A percentile compares a stretch with the other conserved stretches of the same genome.
phyloP scores from a whole-genome alignment of 2,797 vertebrate genomes.

The Typhlichthys eigenmanni region DNA sequence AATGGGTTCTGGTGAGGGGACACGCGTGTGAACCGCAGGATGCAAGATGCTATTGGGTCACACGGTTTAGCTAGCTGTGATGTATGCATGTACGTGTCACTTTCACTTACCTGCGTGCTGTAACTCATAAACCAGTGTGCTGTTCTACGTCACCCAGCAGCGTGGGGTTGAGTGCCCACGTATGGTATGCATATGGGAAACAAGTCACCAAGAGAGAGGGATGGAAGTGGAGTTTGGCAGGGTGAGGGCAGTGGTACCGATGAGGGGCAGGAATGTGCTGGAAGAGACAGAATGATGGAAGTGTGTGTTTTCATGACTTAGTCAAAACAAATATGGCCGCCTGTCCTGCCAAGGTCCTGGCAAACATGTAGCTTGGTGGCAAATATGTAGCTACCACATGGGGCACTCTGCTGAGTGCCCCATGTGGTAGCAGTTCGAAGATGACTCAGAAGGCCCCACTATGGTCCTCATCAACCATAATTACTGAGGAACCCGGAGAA shows the following conservation, averaged over 20 bases:
- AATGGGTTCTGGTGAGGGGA: too few relatives aligned
- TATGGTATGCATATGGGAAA: conserved; percentile 1
- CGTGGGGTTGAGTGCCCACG: background rate
- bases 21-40: too few relatives aligned
- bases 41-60: too few relatives aligned
- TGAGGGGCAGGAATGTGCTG: conserved; percentile 44
- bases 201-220: conserved; percentile 20
- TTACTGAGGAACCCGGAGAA: conserved; percentile 38
- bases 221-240: conserved; percentile 15
- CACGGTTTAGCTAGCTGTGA: too few relatives aligned
- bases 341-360: conserved; percentile 49
- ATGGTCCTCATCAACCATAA: conserved; percentile 35
- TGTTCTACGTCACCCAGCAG: too few relatives aligned
- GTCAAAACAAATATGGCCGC: conserved; percentile 67
- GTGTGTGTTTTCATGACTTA: conserved; percentile 55
- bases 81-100: too few relatives aligned
- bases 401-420: conserved; percentile 19
- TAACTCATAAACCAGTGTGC: background rate
- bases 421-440: conserved; percentile 41
- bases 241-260: conserved; percentile 51
- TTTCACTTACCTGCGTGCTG: background rate
- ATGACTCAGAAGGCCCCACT: conserved; percentile 38
- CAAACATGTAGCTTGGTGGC: conserved; percentile 21
- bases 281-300: conserved; percentile 38
- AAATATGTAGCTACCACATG: too few relatives aligned